Evolutionary conservation across 2,113 vertebrate genomes (phyloP), one percentile per base, ranked within the genome.

Genomic region (Pedetes capensis): DNA sequence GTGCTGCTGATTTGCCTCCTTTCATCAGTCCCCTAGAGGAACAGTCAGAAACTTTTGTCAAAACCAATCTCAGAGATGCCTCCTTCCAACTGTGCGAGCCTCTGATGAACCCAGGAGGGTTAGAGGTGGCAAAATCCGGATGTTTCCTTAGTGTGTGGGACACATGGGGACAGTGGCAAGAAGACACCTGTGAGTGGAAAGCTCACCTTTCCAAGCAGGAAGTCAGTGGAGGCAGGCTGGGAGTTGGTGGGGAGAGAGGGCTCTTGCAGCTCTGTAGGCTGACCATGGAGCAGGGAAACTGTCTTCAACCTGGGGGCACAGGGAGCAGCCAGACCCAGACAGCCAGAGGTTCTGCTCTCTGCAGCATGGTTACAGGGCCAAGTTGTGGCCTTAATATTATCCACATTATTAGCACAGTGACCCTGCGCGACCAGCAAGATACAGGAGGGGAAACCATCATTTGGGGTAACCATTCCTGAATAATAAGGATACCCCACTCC

Each of bases 121-220:
- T 5, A 74, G 37, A 55, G 34, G 13, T 32, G 14, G 53, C 14
- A 47, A 71, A 47, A 37, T 42, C 64, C 23, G 47, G 74, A 78
- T 2, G 5, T 34, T 74, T 78, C 68, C 47, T 51, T 79, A 87
- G 49, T 72, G 8, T 12, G 2, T 29, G n/a, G 34, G 51, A 47
- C 1, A 3, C 2, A 9, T 83, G 20, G 6, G 0, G 5, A 14
- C 4, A 16, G 0, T 10, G 61, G 17, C 20, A 66, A 61, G 49
- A 82, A 79, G 25, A 32, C 32, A 11, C 32, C 37, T 44, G 42
- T 66, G 12, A 66, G 13, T 10, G 27, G 23, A 34, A 61, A 91
- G 64, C 25, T 59, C 29, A 32, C 14, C 25, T 91, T 57, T 51
- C 37, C 68, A 5, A 9, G n/a, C 42, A 91, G n/a, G 81, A 69